phyloP scores from a whole-genome alignment of 2,888 invertebrate genomes.

The Drosophila paranaensis region DNA sequence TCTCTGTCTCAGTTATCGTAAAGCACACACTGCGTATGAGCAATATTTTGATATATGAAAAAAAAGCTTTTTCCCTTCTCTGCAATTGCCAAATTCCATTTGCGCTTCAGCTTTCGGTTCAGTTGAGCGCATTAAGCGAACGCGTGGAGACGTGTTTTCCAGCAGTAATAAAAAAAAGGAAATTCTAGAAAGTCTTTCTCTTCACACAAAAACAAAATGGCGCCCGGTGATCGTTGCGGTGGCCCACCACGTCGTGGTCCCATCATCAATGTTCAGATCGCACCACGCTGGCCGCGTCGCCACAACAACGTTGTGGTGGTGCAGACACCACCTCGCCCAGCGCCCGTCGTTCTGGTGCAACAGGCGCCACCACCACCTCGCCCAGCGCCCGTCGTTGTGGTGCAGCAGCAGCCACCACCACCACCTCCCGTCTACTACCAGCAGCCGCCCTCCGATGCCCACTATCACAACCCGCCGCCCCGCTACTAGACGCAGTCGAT shows the following conservation, averaged over 20 bases:
- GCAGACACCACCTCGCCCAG: conserved; percentile 59
- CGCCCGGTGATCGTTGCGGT: conserved; percentile 67
- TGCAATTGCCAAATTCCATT: conserved; percentile 2
- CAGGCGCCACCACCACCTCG: conserved; percentile 56
- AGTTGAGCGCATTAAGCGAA: conserved; percentile 38
- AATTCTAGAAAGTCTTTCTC: neutral
- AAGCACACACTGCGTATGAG: conserved; percentile 49
- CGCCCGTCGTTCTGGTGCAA: conserved; percentile 62
- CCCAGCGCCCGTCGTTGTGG: conserved; percentile 50
- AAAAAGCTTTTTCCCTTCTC: conserved; percentile 33
- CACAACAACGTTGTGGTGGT: conserved; percentile 66
- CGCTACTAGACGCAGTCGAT: conserved; percentile 20
- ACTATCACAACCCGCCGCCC: conserved; percentile 72
- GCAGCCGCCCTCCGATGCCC: conserved; percentile 47
- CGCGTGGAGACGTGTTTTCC: conserved; percentile 42
- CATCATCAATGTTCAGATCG: conserved; percentile 72
- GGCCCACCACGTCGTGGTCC: conserved; percentile 75
- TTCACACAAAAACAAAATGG: conserved; percentile 39
- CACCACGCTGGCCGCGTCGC: conserved; percentile 73
- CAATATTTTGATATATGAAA: conserved; percentile 23
- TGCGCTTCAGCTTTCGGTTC: conserved; percentile 21
- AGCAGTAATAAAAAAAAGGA: neutral
- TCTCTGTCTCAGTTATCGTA: conserved; percentile 15
- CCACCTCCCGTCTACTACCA: conserved; percentile 40
- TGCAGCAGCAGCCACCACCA: conserved; percentile 43